Evolutionary conservation across 2,797 vertebrate species (phyloP).

Genomic region (Pipistrellus kuhlii): DNA sequence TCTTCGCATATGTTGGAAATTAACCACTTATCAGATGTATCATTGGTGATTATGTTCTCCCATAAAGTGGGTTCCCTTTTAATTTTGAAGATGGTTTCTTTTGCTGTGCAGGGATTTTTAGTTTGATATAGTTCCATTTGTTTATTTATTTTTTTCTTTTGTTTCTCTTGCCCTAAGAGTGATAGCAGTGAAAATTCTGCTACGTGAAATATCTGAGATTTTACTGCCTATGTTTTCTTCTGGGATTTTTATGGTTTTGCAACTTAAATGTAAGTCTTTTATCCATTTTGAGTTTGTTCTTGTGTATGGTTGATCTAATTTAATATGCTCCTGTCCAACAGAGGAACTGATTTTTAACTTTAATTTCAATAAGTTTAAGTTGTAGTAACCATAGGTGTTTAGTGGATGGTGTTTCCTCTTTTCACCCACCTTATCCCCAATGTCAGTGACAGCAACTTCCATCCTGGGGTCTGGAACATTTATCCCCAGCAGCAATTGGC

Average conservation of each 20-base stretch:
- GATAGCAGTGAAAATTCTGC: neutral
- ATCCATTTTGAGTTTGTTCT: neutral
- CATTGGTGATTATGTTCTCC: neutral
- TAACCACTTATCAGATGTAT: neutral
- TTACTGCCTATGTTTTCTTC: neutral
- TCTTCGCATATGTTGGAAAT: neutral
- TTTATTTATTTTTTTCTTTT: neutral
- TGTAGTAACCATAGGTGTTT: neutral
- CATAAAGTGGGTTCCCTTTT: neutral
- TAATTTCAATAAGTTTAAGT: neutral
- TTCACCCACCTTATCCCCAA: neutral
- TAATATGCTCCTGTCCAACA: neutral
- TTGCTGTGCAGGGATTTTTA: neutral
- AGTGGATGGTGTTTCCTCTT: neutral
- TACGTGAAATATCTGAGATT: neutral
- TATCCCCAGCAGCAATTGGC: neutral
- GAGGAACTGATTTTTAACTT: conserved; percentile 34
- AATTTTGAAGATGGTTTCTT: neutral
- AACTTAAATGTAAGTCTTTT: neutral
- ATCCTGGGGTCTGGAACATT: neutral
- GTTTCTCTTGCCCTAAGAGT: neutral
- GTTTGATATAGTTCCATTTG: neutral
- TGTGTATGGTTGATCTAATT: neutral
- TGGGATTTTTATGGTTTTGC: neutral
- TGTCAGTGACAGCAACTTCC: neutral